phyloP scores from a whole-genome alignment of 2,113 vertebrate species.

The Sminthopsis crassicaudata region DNA sequence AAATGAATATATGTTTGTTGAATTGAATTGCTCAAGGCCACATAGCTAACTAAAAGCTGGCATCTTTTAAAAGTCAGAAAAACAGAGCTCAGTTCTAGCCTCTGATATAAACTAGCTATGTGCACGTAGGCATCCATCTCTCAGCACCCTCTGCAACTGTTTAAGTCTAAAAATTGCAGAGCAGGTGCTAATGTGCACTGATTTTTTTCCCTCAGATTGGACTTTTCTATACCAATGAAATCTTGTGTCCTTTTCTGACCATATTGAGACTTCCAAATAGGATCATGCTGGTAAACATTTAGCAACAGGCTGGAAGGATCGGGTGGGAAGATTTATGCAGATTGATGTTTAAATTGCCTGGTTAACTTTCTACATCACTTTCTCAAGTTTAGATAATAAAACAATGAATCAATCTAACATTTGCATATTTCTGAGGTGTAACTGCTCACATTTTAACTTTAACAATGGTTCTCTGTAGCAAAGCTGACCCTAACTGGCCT shows the following conservation, averaged over 20 bases:
- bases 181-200: background rate
- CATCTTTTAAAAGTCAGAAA: background rate
- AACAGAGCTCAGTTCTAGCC: background rate
- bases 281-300: background rate
- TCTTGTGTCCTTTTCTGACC: background rate
- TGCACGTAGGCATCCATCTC: background rate
- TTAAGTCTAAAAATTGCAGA: background rate
- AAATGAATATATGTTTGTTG: background rate
- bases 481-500: background rate
- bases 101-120: background rate
- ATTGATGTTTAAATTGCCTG: background rate
- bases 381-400: background rate
- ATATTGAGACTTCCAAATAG: background rate
- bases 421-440: no score
- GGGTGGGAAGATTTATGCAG: background rate
- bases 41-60: background rate
- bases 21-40: background rate
- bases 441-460: background rate
- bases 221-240: background rate
- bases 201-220: background rate
- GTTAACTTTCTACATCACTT: background rate
- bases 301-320: background rate
- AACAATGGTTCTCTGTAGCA: background rate
- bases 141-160: background rate
- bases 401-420: background rate